Evolutionary conservation across 2,797 vertebrate species (phyloP).

Genomic region (Vultur gryphus): DNA sequence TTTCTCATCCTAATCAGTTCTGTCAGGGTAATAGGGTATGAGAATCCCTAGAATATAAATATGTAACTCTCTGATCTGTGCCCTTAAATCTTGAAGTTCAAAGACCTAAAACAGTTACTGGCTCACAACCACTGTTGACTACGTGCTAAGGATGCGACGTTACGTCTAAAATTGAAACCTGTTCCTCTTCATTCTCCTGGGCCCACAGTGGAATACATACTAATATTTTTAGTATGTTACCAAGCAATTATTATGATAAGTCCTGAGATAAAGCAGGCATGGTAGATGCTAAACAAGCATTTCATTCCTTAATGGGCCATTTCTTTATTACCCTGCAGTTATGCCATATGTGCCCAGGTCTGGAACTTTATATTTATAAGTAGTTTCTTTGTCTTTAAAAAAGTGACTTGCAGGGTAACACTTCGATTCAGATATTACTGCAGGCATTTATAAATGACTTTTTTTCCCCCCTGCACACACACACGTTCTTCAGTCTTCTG

Average conservation of each 20-base stretch:
- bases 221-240: conserved; percentile 2
- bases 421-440: conserved; percentile 23
- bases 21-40: neutral
- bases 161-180: neutral
- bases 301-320: conserved; percentile 63
- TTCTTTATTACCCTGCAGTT: conserved; percentile 50
- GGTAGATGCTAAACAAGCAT: neutral
- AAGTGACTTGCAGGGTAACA: neutral
- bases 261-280: conserved; percentile 31
- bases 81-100: neutral
- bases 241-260: conserved; percentile 46
- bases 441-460: neutral
- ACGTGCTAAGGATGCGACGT: neutral
- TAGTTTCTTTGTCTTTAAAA: conserved; percentile 2
- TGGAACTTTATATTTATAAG: conserved; percentile 18
- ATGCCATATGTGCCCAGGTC: conserved; percentile 33
- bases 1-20: neutral
- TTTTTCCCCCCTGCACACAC: neutral
- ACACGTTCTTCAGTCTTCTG: neutral
- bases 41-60: neutral
- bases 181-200: neutral
- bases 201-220: neutral
- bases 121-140: neutral
- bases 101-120: neutral
- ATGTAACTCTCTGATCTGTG: neutral